Conservation (phyloP, 2,797 vertebrate species). For the Dryobates pubescens region DNA sequence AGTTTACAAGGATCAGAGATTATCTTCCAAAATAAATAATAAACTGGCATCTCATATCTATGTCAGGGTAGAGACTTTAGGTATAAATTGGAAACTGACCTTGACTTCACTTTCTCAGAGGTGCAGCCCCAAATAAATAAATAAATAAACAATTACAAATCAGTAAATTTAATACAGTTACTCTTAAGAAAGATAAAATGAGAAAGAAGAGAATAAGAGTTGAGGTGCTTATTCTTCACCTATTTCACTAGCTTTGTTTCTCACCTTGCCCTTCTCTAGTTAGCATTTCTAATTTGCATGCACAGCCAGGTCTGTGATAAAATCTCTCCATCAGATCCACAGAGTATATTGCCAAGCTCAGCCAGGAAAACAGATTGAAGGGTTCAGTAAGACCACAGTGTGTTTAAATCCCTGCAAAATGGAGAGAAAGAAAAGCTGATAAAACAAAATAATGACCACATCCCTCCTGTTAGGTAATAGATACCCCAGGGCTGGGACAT, state of each 20-base stretch:
- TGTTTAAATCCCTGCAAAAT: neutral
- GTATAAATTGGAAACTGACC: neutral
- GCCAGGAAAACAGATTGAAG: constrained; percentile 1
- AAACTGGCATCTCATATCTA: neutral
- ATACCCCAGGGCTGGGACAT: neutral
- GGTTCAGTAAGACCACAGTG: neutral
- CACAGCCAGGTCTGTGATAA: neutral
- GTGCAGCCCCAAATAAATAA: neutral
- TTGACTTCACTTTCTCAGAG: constrained; percentile 4
- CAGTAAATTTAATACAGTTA: neutral
- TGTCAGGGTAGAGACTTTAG: neutral
- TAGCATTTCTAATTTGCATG: constrained; percentile 24
- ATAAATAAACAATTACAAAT: neutral
- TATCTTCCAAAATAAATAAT: constrained; percentile 39
- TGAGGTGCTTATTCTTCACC: neutral
- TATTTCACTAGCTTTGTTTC: neutral
- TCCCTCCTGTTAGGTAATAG: neutral
- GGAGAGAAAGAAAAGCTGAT: neutral
- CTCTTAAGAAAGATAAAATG: neutral
- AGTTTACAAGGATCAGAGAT: constrained; percentile 16
- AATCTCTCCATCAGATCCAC: neutral
- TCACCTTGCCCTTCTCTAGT: neutral
- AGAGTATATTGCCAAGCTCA: neutral
- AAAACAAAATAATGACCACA: constrained; percentile 25
- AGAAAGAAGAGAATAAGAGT: neutral